Base-by-base conservation (phyloP, 2,113 vertebrate genomes). In the Nothocercus julius region DNA sequence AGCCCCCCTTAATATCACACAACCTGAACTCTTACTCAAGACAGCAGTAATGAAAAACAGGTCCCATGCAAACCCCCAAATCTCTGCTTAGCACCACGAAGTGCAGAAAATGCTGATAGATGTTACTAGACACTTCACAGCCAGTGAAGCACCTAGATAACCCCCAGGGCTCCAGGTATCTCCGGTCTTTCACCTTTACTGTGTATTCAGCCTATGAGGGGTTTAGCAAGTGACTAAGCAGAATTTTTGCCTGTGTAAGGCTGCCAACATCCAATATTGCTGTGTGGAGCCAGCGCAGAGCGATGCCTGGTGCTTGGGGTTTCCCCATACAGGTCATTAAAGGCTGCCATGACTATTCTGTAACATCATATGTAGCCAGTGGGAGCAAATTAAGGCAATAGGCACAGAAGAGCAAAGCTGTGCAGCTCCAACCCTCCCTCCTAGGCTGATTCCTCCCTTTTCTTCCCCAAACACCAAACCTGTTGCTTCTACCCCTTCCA, bases 331-430 rank as follows among this genome's bases (percentile, higher is more conserved):
- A 1, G 59, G 32, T 20, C 64, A 11, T 4, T 3, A 27, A 28
- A 68, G 49, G 42, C 34, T 85, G 44, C 70, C 30, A 4, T 5
- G 58, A 62, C 53, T 45, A 3, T 9, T 24, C n/a, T 54, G 2
- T 7, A 18, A 20, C 1, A 2, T n/a, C 64, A 17, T 9, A 28
- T 0, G 9, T 45, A 85, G 54, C 59, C 74, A 24, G 0, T 47
- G 66, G 38, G 61, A 68, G 10, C 61, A 67, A 64, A 51, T 7
- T 2, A 81, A 75, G 42, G 56, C 56, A 88, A 5, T 7, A 9
- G 25, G 9, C 25, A 7, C 19, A 2, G 1, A 32, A 13, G 12
- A 89, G 11, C 0, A 0, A 81, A 88, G 56, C 42, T 47, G 45
- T 12, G 9, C 53, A 44, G 18, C 77, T 66, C 74, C 81, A 93